Conservation (phyloP, 1,140 invertebrate genomes). For the Nasonia longicornis region DNA sequence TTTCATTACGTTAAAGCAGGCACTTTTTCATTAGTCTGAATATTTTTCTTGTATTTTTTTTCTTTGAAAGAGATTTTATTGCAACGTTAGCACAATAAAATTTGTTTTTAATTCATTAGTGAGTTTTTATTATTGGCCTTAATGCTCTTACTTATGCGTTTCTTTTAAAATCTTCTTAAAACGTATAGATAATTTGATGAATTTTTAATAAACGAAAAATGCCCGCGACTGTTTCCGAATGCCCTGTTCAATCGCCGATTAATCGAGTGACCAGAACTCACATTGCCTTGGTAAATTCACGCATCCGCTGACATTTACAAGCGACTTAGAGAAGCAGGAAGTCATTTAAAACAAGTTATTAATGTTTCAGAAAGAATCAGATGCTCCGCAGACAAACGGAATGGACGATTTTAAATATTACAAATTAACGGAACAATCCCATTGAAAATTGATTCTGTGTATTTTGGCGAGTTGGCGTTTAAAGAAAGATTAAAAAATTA, state of each 20-base stretch:
- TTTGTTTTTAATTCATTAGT: neutral
- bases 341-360: conserved; percentile 15
- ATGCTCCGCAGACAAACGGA: conserved; percentile 41
- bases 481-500: neutral
- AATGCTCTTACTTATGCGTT: neutral
- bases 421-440: conserved; percentile 1
- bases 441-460: neutral
- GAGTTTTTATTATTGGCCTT: neutral
- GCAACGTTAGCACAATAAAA: neutral
- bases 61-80: neutral
- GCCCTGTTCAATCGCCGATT: conserved; percentile 22
- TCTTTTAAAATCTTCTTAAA: neutral
- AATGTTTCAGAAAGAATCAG: conserved; percentile 36
- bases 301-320: conserved; percentile 6
- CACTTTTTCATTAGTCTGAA: conserved; percentile 22
- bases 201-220: conserved; percentile 24
- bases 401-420: conserved; percentile 46
- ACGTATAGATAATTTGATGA: neutral
- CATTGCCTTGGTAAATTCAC: neutral
- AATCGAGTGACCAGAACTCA: conserved; percentile 30
- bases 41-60: neutral
- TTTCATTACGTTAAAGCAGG: conserved; percentile 34
- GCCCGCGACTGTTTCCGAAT: conserved; percentile 21
- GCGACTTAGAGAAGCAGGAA: conserved; percentile 22
- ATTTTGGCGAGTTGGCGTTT: neutral